A percentile compares a stretch with the other conserved stretches of the same genome.
Evolutionary conservation across 2,113 vertebrate species (phyloP).

Genomic region (Percopsis transmontana): DNA sequence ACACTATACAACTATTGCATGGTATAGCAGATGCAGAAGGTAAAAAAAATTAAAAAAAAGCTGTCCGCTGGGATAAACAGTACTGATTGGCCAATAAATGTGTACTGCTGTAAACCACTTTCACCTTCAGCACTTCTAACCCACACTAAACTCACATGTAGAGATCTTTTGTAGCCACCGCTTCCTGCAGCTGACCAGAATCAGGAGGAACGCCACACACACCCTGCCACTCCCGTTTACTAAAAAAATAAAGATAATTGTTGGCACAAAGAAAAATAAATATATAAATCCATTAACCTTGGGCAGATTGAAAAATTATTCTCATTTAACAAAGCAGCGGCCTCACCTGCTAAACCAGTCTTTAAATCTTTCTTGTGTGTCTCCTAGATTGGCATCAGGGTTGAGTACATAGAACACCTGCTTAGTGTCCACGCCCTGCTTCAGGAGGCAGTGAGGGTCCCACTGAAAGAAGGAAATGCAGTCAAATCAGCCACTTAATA

Average conservation of each 20-base stretch:
- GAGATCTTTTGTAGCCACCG: constrained; percentile 83
- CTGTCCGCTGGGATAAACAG: too few species aligned
- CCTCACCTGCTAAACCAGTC: constrained; percentile 86
- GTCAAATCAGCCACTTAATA: background rate
- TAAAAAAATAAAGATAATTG: constrained; percentile 42
- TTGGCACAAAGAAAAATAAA: background rate
- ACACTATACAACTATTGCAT: too few species aligned
- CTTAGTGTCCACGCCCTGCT: constrained; percentile 77
- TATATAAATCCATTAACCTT: background rate
- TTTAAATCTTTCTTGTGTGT: constrained; percentile 84
- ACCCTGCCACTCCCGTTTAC: constrained; percentile 84
- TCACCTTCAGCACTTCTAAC: too few species aligned
- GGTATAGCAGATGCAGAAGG: too few species aligned
- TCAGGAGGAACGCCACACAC: constrained; percentile 81
- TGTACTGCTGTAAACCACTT: background rate
- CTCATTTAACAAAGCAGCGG: background rate
- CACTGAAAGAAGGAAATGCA: constrained; percentile 21
- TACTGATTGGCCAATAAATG: too few species aligned
- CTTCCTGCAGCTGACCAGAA: constrained; percentile 76
- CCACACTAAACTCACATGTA: constrained; percentile 85
- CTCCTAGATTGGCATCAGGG: constrained; percentile 84
- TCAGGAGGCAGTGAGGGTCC: constrained; percentile 73
- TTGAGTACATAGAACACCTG: constrained; percentile 88
- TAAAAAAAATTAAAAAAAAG: background rate
- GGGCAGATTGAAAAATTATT: background rate